Evolutionary conservation across 92 coral and sea anemone genomes (phyloP).

Genomic region (Phenganax stokvisi): DNA sequence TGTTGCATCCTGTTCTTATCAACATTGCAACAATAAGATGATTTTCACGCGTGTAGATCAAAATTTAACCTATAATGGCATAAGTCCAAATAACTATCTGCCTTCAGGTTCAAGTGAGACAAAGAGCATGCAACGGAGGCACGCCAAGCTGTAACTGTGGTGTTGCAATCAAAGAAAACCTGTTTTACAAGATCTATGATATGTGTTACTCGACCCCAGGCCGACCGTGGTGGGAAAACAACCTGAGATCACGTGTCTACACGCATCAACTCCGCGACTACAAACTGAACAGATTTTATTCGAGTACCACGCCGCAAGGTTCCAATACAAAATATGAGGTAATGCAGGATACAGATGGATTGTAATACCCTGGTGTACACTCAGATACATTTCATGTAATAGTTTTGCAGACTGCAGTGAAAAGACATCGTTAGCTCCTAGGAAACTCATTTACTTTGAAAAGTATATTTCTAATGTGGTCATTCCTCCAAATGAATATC

Average conservation of each 20-base stretch:
- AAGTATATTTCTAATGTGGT: too few relatives aligned
- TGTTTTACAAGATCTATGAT: constrained; percentile 35
- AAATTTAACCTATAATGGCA: too few relatives aligned
- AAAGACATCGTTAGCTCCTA: too few relatives aligned
- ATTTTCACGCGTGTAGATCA: too few relatives aligned
- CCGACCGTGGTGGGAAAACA: constrained; percentile 19
- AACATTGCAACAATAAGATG: too few relatives aligned
- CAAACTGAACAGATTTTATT: constrained; percentile 11
- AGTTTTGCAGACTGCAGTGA: neutral
- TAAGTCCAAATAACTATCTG: neutral
- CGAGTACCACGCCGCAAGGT: neutral
- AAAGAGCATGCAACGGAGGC: neutral
- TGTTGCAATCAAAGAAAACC: constrained; percentile 48
- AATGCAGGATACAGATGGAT: neutral
- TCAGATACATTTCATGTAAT: neutral
- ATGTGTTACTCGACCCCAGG: constrained; percentile 3
- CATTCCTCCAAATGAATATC: too few relatives aligned
- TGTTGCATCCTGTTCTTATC: too few relatives aligned
- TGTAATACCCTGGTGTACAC: neutral
- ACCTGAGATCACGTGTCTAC: neutral
- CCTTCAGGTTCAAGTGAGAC: neutral
- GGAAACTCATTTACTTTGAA: too few relatives aligned
- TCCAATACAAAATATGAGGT: neutral
- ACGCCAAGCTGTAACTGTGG: constrained; percentile 49
- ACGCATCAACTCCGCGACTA: constrained; percentile 2